Percentiles rank a stretch among this genome's conserved stretches.
Evolutionary conservation across 2,888 invertebrate genomes (phyloP).

Genomic region (Fissipunctia ypsillon): DNA sequence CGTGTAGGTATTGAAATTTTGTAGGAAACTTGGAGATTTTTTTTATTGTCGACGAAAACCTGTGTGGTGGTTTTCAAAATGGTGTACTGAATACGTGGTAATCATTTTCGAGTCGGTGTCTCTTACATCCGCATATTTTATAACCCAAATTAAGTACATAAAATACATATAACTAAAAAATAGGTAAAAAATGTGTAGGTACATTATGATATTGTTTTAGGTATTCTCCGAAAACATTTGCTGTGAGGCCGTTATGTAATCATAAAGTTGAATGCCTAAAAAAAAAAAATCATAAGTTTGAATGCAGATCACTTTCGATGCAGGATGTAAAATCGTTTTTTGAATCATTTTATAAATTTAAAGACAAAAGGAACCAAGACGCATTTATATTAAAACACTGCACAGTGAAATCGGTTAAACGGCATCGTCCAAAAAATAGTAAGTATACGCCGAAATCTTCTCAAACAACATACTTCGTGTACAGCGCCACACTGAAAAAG

Average conservation of each 20-base stretch:
- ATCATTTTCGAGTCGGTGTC: conserved; percentile 13
- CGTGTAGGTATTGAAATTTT: conserved; percentile 1
- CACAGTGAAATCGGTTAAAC: conserved; percentile 12
- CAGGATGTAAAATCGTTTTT: conserved; percentile 10
- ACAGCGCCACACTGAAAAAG: conserved; percentile 10
- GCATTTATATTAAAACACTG: conserved; percentile 14
- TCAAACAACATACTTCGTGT: conserved; percentile 14
- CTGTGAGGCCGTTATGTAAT: conserved; percentile 13
- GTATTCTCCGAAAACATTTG: conserved; percentile 11
- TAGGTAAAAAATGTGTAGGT: conserved; percentile 10
- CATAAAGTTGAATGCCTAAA: no score
- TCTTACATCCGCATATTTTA: conserved; percentile 7
- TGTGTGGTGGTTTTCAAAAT: conserved; percentile 5
- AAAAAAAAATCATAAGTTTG: no score
- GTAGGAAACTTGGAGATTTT: conserved; percentile 15
- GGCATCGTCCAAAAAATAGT: conserved; percentile 18
- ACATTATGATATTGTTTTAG: conserved; percentile 18
- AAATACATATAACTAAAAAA: conserved; percentile 2
- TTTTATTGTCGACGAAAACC: conserved; percentile 10
- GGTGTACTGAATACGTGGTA: conserved; percentile 11
- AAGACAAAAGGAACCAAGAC: conserved; percentile 8
- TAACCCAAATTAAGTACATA: conserved; percentile 11
- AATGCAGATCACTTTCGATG: conserved; percentile 4
- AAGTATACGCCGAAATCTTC: conserved; percentile 15
- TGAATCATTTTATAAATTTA: conserved; percentile 15